Percentiles rank a stretch among this genome's conserved stretches.
phyloP scores from a whole-genome alignment of 1,140 invertebrate genomes.

The Cydia fagiglandana region DNA sequence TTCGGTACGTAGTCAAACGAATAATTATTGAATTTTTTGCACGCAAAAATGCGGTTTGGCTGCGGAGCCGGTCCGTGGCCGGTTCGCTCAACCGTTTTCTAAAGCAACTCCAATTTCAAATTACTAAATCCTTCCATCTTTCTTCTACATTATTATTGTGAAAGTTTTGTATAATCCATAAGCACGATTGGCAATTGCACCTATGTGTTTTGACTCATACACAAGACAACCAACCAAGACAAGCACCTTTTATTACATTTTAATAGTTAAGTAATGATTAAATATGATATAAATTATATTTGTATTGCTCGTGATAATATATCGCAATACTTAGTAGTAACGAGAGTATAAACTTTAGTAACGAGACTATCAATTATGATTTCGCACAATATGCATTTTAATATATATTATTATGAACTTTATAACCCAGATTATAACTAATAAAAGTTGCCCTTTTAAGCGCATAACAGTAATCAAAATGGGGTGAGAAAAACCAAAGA shows the following conservation, averaged over 20 bases:
- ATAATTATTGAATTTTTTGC: conserved; percentile 46
- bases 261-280: background rate
- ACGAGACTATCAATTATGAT: no score
- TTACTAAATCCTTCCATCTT: conserved; percentile 10
- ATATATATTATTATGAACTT: no score
- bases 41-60: conserved; percentile 47
- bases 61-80: conserved; percentile 31
- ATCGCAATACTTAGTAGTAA: no score
- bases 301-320: no score
- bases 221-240: no score
- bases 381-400: no score
- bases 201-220: no score
- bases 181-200: background rate
- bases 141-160: background rate
- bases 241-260: background rate
- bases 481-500: no score
- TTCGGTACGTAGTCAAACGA: conserved; percentile 26
- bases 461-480: no score
- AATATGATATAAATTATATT: background rate
- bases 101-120: conserved; percentile 11
- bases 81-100: conserved; percentile 35
- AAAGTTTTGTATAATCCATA: background rate
- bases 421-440: no score
- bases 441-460: no score
- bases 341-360: no score